Base-by-base conservation (phyloP, 2,888 invertebrate genomes). In the Drosophila nr. fundita region DNA sequence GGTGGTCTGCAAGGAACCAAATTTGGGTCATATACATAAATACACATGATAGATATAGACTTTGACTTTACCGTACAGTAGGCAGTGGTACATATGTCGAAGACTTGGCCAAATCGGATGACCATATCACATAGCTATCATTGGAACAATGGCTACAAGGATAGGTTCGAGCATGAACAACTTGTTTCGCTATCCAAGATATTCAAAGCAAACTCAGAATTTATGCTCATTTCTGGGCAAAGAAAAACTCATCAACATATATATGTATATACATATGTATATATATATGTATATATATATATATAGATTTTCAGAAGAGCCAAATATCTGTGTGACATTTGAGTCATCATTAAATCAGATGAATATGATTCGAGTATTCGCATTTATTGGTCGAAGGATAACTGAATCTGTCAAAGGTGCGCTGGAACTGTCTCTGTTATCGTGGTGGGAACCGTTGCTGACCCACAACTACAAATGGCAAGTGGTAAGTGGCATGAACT, bases 391-490 rank as follows among this genome's bases (percentile, higher is more conserved):
- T 21, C 21, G 6, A 21, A 21, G 11, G 21, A 45, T 24, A 45
- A 24, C 4, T 45, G 15, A 24, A 45, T 45, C 15, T 24, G 24
- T 27, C 27, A 18, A 49, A 49, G 27, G 2, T 10, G 18, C 18
- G 49, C 27, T 18, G 27, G 49, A 49, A 49, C 13, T 15, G 21
- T 15, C 15, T 24, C 4, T 24, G 21, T 24, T 8, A 45, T 15
- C 45, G 45, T 15, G 15, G 34, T 36, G 21, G 50, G 42, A 29
- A 11, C 34, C 24, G 49, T 29, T 60, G 75, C 34, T 78, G 67
- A 55, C 74, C 74, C 67, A 78, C 45, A 78, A 52, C 38, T 68
- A 36, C 50, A 32, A 38, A 18, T 40, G 11, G 49, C 27, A 49
- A 38, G 29, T 48, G 63, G 61, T 27, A 38, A 27, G 18, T 27